These are phyloP conservation scores for Mythimna vitellina DNA, from an alignment of 2,888 invertebrate species.

Conservation along the genomic window DNA sequence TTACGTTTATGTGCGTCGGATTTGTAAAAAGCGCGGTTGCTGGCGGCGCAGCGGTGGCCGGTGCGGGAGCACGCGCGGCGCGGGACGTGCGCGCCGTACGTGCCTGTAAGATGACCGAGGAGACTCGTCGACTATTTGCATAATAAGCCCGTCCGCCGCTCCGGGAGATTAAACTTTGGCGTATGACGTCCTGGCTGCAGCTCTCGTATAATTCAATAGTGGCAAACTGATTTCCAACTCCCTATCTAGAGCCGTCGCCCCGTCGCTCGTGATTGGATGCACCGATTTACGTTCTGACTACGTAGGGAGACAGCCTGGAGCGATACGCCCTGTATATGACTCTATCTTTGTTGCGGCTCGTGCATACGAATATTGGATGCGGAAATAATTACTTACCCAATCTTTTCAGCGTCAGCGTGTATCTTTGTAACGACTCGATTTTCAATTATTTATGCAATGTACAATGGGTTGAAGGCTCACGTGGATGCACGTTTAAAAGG, in stretches of 20 bases:
- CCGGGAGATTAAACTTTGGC: conserved; percentile 88
- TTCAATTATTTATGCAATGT: conserved; percentile 78
- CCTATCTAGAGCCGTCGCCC: conserved; percentile 71
- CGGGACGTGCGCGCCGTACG: conserved; percentile 75
- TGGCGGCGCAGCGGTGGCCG: conserved; percentile 34
- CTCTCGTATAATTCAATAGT: conserved; percentile 89
- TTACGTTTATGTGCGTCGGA: conserved; percentile 54
- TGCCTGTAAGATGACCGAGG: conserved; percentile 84
- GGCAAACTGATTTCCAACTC: conserved; percentile 88
- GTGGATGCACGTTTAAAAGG: conserved; percentile 82
- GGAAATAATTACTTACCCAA: conserved; percentile 78
- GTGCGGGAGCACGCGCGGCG: conserved; percentile 6
- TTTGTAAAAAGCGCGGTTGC: conserved; percentile 53
- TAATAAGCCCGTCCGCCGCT: conserved; percentile 88
- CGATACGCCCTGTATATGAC: conserved; percentile 75
- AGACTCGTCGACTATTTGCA: conserved; percentile 85
- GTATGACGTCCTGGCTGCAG: conserved; percentile 87
- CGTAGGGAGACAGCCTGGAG: conserved; percentile 72
- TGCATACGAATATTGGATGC: conserved; percentile 75
- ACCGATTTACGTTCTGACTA: conserved; percentile 77
- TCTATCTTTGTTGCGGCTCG: conserved; percentile 71
- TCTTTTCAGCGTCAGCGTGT: conserved; percentile 68
- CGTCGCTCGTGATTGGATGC: conserved; percentile 80
- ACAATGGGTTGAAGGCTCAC: conserved; percentile 74
- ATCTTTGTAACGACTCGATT: conserved; percentile 65